A percentile compares a stretch with the other conserved stretches of the same genome.
phyloP scores from a whole-genome alignment of 2,888 invertebrate genomes.

The Melipona bicolor region DNA sequence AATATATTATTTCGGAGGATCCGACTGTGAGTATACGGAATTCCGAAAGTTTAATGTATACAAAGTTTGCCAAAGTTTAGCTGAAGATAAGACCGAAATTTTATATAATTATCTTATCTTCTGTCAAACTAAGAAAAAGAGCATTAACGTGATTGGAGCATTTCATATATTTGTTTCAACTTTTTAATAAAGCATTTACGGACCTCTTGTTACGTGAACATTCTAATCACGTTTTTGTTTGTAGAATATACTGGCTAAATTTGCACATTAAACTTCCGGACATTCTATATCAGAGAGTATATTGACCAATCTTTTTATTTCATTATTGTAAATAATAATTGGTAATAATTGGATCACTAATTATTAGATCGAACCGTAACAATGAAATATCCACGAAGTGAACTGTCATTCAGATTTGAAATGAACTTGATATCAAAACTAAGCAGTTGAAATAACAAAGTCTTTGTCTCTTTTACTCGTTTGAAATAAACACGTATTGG shows the following conservation, averaged over 20 bases:
- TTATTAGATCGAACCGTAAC: neutral
- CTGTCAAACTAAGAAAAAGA: too few species aligned
- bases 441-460: neutral
- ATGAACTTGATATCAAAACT: neutral
- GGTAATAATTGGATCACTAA: neutral
- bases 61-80: too few species aligned
- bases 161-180: too few species aligned
- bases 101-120: too few species aligned
- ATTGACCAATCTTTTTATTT: neutral
- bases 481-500: neutral
- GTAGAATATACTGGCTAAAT: too few species aligned
- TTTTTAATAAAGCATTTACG: too few species aligned
- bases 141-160: too few species aligned
- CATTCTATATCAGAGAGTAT: neutral
- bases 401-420: neutral
- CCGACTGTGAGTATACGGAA: neutral
- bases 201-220: too few species aligned
- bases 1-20: neutral
- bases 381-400: neutral
- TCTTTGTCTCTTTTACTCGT: neutral
- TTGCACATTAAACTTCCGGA: too few species aligned
- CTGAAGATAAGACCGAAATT: too few species aligned
- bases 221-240: too few species aligned
- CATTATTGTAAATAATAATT: neutral
- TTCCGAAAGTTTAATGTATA: too few species aligned